Conservation (phyloP, 2,888 invertebrate species). For the Leistus spinibarbis region DNA sequence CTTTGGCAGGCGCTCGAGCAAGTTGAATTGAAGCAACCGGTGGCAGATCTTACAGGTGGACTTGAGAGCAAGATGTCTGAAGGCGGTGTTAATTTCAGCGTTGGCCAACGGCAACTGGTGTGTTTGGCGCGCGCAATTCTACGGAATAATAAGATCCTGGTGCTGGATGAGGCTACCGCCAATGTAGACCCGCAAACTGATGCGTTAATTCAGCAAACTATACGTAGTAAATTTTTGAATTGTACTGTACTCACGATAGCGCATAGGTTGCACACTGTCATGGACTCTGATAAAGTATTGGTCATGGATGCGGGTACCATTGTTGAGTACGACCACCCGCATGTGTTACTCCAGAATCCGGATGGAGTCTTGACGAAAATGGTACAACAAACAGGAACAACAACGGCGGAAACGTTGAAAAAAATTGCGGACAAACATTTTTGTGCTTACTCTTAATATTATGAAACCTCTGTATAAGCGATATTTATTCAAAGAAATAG, state of each 20-base stretch:
- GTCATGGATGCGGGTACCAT: conserved; percentile 76
- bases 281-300: conserved; percentile 75
- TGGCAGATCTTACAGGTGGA: conserved; percentile 66
- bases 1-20: conserved; percentile 82
- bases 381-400: conserved; percentile 70
- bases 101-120: conserved; percentile 65
- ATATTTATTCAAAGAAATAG: too few relatives aligned
- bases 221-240: conserved; percentile 70
- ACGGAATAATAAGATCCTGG: conserved; percentile 49
- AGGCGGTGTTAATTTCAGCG: conserved; percentile 57
- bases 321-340: conserved; percentile 77
- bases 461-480: too few relatives aligned
- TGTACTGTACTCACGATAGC: conserved; percentile 82
- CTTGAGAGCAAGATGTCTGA: conserved; percentile 72
- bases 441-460: too few relatives aligned
- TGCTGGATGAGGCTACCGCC: conserved; percentile 72
- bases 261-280: too few relatives aligned
- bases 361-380: conserved; percentile 65
- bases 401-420: conserved; percentile 66
- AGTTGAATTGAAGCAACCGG: conserved; percentile 72
- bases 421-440: conserved; percentile 63
- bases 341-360: conserved; percentile 63
- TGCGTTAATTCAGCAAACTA: conserved; percentile 72
- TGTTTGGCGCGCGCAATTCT: conserved; percentile 66
- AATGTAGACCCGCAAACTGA: conserved; percentile 78